Percentiles rank a stretch among this genome's conserved stretches.
Evolutionary conservation across 2,888 invertebrate genomes (phyloP).

Genomic region (Drosophila ustulata): DNA sequence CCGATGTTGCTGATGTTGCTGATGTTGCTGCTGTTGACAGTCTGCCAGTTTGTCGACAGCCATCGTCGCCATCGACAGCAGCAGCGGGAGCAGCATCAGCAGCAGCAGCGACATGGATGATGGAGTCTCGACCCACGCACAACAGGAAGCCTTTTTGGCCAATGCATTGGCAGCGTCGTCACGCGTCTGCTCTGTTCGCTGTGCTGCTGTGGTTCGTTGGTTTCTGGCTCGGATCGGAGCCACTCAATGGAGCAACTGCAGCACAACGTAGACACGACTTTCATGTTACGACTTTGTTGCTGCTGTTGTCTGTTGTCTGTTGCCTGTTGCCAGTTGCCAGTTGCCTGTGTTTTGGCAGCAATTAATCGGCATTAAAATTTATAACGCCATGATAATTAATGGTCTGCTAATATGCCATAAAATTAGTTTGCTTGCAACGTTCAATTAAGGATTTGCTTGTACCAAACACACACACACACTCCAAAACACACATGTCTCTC

Average conservation of each 20-base stretch:
- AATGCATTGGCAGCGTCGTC: constrained; percentile 45
- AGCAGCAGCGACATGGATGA: constrained; percentile 27
- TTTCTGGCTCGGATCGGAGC: constrained; percentile 17
- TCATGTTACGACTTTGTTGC: constrained; percentile 48
- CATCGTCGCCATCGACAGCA: constrained; percentile 9
- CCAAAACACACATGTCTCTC: neutral
- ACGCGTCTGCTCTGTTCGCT: constrained; percentile 48
- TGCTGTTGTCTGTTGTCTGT: constrained; percentile 25
- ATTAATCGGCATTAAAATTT: constrained; percentile 80
- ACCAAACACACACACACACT: constrained; percentile 18
- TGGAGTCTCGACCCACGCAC: constrained; percentile 49
- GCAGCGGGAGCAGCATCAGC: constrained; percentile 24
- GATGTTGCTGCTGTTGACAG: constrained; percentile 45
- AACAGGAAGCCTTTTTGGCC: constrained; percentile 62
- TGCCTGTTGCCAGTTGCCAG: constrained; percentile 8
- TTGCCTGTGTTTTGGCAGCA: constrained; percentile 75
- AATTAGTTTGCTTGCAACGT: constrained; percentile 75
- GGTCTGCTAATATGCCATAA: constrained; percentile 78
- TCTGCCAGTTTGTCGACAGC: constrained; percentile 15
- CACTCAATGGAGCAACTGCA: constrained; percentile 32
- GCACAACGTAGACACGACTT: constrained; percentile 45
- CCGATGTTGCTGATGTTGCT: constrained; percentile 31
- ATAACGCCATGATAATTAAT: constrained; percentile 74
- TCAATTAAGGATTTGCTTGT: constrained; percentile 77
- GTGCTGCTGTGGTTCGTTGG: constrained; percentile 19